A percentile compares a stretch with the other conserved stretches of the same genome.
These are phyloP conservation scores for Rhea pennata DNA, from an alignment of 2,113 vertebrate genomes.

Conservation along the genomic window DNA sequence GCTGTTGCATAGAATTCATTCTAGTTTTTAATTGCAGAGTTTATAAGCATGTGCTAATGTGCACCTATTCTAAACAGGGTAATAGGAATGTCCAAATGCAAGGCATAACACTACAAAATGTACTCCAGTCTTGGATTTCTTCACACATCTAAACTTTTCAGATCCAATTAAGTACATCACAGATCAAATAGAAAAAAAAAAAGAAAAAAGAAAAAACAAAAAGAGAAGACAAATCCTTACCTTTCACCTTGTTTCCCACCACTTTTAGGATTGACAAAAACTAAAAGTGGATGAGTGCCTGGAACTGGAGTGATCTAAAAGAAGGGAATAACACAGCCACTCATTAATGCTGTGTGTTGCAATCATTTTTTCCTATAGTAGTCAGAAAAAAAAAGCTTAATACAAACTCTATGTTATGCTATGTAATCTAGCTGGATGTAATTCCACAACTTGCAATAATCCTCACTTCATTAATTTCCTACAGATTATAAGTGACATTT, in stretches of 20 bases:
- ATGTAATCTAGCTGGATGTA: slow-evolving; percentile 47
- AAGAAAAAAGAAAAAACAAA: neutral
- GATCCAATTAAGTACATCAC: neutral
- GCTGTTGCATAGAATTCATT: neutral
- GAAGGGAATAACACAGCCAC: slow-evolving; percentile 66
- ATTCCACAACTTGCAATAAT: slow-evolving; percentile 19
- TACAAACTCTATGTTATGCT: slow-evolving; percentile 56
- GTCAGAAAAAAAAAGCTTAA: slow-evolving; percentile 66
- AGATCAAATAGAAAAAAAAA: neutral
- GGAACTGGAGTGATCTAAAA: slow-evolving; percentile 93
- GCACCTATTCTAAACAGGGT: neutral
- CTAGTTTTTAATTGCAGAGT: neutral
- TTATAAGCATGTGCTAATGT: neutral
- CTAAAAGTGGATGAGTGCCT: slow-evolving; percentile 94
- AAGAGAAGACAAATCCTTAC: slow-evolving; percentile 71
- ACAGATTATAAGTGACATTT: slow-evolving; percentile 33
- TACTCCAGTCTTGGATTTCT: neutral
- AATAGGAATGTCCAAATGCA: neutral
- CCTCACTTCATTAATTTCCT: slow-evolving; percentile 29
- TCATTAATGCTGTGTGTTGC: slow-evolving; percentile 60
- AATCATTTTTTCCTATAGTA: slow-evolving; percentile 56
- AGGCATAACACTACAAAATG: neutral
- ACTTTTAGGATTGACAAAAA: slow-evolving; percentile 97
- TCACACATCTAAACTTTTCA: neutral
- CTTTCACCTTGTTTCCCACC: slow-evolving; percentile 96